These are phyloP conservation scores for Oscheius sp. DNA, from an alignment of 2,888 invertebrate genomes.

Conservation along the genomic window DNA sequence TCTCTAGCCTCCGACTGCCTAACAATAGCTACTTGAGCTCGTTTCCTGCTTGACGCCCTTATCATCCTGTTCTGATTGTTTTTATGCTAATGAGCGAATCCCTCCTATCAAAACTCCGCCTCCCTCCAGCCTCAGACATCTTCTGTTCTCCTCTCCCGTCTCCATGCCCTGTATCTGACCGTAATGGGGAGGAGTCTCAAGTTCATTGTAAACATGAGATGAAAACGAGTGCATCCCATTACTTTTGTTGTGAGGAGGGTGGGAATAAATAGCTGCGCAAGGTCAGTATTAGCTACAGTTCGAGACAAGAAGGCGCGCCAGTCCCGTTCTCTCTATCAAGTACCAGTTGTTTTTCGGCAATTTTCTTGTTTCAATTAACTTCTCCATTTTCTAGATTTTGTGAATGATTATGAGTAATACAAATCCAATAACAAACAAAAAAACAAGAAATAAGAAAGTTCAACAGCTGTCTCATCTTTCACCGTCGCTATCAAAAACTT, in stretches of 20 bases:
- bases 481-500: no score
- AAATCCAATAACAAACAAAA: no score
- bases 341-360: no score
- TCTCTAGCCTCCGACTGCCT: neutral
- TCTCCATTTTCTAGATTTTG: no score
- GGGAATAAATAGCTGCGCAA: conserved; percentile 23
- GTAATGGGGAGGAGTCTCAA: no score
- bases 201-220: no score
- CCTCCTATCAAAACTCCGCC: conserved; percentile 2
- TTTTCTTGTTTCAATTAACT: no score
- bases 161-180: neutral
- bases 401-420: no score
- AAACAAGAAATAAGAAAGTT: no score
- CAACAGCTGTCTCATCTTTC: no score
- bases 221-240: neutral
- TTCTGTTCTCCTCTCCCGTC: conserved; percentile 14
- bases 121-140: conserved; percentile 7
- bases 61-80: conserved; percentile 27
- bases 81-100: conserved; percentile 24
- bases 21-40: conserved; percentile 13
- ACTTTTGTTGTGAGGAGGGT: conserved; percentile 5
- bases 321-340: neutral
- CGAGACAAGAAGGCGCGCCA: neutral
- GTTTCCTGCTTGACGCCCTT: conserved; percentile 3
- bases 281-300: conserved; percentile 22